A percentile compares a stretch with the other conserved stretches of the same genome.
Evolutionary conservation across 2,113 vertebrate genomes (phyloP).

Genomic region (Neogale vison): DNA sequence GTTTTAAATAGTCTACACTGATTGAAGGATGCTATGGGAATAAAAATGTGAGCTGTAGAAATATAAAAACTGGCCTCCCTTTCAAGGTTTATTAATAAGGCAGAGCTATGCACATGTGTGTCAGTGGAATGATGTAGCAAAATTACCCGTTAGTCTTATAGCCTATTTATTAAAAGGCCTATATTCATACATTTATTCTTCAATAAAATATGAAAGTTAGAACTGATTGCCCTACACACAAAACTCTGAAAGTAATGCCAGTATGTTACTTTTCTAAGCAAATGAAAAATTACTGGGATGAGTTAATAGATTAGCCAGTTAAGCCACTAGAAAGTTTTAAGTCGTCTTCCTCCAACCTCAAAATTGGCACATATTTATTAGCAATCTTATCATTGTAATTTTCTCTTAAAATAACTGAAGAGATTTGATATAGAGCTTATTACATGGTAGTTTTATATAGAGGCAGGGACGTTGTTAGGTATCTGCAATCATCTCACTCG

Average conservation of each 20-base stretch:
- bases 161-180: neutral
- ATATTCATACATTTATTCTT: neutral
- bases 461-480: neutral
- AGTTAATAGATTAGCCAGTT: neutral
- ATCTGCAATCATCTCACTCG: neutral
- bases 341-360: neutral
- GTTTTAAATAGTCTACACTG: conserved; percentile 54
- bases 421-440: neutral
- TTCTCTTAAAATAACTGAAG: neutral
- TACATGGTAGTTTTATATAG: neutral
- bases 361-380: neutral
- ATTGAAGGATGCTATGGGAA: conserved; percentile 56
- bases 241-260: neutral
- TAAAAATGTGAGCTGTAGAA: conserved; percentile 40
- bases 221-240: neutral
- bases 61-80: neutral
- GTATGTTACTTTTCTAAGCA: neutral
- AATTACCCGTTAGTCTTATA: neutral
- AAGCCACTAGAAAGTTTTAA: conserved; percentile 44
- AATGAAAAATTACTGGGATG: neutral
- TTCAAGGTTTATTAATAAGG: neutral
- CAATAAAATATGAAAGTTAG: neutral
- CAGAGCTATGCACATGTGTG: neutral
- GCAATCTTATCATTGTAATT: neutral
- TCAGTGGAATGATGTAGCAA: conserved; percentile 46